These are phyloP conservation scores for Rhaphigaster nebulosa DNA, from an alignment of 2,888 invertebrate genomes.

Conservation along the genomic window DNA sequence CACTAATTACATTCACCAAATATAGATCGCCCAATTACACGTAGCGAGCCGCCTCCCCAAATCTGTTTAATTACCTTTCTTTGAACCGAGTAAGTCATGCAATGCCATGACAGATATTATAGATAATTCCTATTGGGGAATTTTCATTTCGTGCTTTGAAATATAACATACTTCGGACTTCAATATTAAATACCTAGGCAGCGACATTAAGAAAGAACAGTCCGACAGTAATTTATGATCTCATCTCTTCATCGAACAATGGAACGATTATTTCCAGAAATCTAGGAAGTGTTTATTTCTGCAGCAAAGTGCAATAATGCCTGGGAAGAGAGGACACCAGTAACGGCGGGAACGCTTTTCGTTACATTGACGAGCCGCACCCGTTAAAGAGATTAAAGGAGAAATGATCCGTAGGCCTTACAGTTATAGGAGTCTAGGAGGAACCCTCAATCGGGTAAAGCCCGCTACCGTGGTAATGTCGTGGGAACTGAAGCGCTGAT, in stretches of 20 bases:
- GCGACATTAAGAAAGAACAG: not conserved
- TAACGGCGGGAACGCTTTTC: constrained; percentile 40
- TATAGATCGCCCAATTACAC: too few species aligned
- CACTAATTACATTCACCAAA: too few species aligned
- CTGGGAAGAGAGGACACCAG: not conserved
- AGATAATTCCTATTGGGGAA: too few species aligned
- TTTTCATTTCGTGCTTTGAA: too few species aligned
- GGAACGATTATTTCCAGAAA: not conserved
- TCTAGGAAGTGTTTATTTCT: constrained; percentile 1
- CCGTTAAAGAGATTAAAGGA: constrained; percentile 31
- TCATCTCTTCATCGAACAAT: not conserved
- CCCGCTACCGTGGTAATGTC: not conserved
- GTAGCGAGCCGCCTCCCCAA: too few species aligned
- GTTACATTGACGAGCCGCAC: constrained; percentile 15
- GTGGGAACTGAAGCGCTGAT: not conserved
- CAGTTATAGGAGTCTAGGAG: too few species aligned
- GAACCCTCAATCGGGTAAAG: not conserved
- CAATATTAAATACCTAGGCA: too few species aligned
- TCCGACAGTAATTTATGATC: not conserved
- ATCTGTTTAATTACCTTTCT: too few species aligned
- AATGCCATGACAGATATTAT: too few species aligned
- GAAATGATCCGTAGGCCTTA: constrained; percentile 44
- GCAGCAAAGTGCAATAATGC: not conserved
- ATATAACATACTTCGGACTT: too few species aligned
- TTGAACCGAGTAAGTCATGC: too few species aligned